A percentile compares a stretch with the other conserved stretches of the same genome.
These are phyloP conservation scores for Agelas oroides DNA, from an alignment of 37 sponge, comb jelly and placozoan species.

Conservation along the genomic window DNA sequence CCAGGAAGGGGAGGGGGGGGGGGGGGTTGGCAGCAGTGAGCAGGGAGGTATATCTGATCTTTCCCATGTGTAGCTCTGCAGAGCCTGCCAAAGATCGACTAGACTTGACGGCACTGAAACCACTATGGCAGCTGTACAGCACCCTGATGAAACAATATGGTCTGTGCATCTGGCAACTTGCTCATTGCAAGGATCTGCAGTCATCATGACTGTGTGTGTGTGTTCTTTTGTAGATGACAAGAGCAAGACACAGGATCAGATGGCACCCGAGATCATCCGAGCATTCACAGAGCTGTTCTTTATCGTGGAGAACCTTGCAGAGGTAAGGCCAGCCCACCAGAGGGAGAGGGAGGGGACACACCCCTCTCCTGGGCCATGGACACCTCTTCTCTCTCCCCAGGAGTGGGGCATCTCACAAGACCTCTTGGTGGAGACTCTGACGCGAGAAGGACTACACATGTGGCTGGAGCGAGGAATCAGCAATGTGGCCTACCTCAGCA, in stretches of 20 bases:
- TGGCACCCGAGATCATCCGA: conserved; percentile 69
- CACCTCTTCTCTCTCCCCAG: conserved; percentile 6
- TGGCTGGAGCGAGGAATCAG: conserved; percentile 79
- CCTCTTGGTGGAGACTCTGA: conserved; percentile 63
- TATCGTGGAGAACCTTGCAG: conserved; percentile 73
- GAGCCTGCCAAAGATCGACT: conserved; percentile 11
- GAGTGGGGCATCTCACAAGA: conserved; percentile 70
- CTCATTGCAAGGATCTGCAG: background rate
- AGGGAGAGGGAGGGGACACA: no score
- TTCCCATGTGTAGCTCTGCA: no score
- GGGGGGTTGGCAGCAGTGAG: no score
- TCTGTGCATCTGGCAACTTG: conserved; percentile 18
- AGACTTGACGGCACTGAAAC: conserved; percentile 81
- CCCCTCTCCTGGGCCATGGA: no score
- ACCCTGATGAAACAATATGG: conserved; percentile 65
- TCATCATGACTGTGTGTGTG: conserved; percentile 8
- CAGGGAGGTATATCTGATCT: no score
- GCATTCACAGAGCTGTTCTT: conserved; percentile 85
- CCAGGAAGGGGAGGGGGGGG: no score
- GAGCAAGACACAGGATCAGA: conserved; percentile 19
- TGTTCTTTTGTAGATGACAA: conserved; percentile 33
- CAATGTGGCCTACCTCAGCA: conserved; percentile 72
- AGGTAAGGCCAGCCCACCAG: conserved; percentile 46
- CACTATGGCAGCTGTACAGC: conserved; percentile 89
- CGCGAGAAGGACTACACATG: conserved; percentile 51